These are phyloP conservation scores for Ophiothrix spiculata DNA, from an alignment of 35 echinoderm and acorn worm genomes.

Conservation along the genomic window DNA sequence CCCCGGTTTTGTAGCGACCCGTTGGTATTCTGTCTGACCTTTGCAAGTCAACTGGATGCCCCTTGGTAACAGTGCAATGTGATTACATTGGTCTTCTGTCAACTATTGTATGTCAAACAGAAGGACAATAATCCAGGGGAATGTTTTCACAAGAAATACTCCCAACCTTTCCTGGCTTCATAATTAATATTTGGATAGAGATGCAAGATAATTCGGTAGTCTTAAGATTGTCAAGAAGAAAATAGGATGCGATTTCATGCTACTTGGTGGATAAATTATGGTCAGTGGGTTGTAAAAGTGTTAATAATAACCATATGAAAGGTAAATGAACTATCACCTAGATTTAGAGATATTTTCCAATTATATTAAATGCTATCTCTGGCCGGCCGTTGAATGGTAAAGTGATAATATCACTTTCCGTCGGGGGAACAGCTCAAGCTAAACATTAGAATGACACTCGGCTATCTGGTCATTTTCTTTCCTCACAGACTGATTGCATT, in stretches of 20 bases:
- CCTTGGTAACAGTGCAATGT: conserved; percentile 12
- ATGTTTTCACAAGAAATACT: neutral
- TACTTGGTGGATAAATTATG: neutral
- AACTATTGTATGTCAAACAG: neutral
- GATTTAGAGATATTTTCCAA: conserved; percentile 6
- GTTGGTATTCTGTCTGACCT: conserved; percentile 6
- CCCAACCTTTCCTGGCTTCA: neutral
- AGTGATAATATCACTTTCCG: neutral
- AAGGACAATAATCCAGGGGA: neutral
- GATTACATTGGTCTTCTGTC: neutral
- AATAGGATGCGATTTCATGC: neutral
- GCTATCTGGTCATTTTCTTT: conserved; percentile 1
- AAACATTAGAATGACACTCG: neutral
- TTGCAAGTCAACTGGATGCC: neutral
- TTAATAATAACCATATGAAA: neutral
- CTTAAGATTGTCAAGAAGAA: neutral
- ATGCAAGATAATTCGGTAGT: neutral
- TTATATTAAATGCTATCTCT: conserved; percentile 17
- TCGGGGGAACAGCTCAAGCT: neutral
- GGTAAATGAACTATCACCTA: conserved; percentile 3
- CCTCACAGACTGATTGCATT: neutral
- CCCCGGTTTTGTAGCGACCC: conserved; percentile 6
- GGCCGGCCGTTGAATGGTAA: neutral
- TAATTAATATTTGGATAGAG: conserved; percentile 3
- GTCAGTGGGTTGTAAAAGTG: neutral